Evolutionary conservation across 2,113 vertebrate genomes (phyloP).

Genomic region (Oncorhynchus masou): DNA sequence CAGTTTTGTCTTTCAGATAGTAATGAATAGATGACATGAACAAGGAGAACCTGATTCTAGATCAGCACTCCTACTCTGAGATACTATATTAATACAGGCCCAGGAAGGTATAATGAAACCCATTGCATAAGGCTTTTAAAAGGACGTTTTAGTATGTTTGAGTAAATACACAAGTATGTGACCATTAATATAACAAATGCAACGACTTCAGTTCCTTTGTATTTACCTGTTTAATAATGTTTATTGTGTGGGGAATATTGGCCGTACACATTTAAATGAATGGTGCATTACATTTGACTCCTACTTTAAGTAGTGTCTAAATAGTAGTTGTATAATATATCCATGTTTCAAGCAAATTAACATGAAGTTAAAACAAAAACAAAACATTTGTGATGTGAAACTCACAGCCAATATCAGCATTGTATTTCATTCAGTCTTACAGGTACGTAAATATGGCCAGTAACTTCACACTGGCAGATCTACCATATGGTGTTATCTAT

Average conservation of each 20-base stretch:
- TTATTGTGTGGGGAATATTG: slow-evolving; percentile 62
- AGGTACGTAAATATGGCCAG: slow-evolving; percentile 49
- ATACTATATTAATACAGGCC: no score
- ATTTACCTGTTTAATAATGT: slow-evolving; percentile 37
- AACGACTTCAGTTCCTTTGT: background rate
- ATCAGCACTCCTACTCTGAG: no score
- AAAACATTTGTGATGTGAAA: slow-evolving; percentile 36
- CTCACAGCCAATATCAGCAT: slow-evolving; percentile 30
- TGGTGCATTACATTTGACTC: slow-evolving; percentile 54
- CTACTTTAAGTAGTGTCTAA: slow-evolving; percentile 54
- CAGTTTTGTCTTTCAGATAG: no score
- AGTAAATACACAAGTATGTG: background rate
- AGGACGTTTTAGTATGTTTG: background rate
- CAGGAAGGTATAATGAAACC: no score
- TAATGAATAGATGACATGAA: no score
- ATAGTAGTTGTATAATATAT: slow-evolving; percentile 33
- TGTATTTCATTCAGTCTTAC: slow-evolving; percentile 59
- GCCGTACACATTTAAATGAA: slow-evolving; percentile 52
- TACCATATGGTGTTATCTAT: slow-evolving; percentile 51
- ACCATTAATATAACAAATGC: background rate
- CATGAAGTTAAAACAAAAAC: slow-evolving; percentile 50
- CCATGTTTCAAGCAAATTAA: slow-evolving; percentile 51
- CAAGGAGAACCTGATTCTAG: no score
- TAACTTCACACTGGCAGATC: slow-evolving; percentile 54
- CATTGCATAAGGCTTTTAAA: background rate